phyloP scores from a whole-genome alignment of 2,797 vertebrate species.

The Siniperca scherzeri region DNA sequence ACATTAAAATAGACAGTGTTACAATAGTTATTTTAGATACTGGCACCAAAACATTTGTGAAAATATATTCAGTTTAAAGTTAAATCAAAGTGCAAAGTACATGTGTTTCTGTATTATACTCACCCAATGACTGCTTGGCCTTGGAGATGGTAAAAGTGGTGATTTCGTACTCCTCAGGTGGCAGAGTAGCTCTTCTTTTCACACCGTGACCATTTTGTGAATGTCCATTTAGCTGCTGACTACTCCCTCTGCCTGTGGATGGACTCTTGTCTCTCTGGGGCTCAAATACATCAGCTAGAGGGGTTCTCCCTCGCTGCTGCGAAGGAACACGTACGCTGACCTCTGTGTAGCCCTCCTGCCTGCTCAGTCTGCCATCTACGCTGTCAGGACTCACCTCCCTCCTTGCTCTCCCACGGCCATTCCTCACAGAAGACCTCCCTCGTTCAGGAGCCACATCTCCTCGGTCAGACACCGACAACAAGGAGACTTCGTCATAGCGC shows the following conservation, averaged over 20 bases:
- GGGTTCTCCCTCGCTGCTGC: constrained; percentile 61
- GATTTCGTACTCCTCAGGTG: constrained; percentile 83
- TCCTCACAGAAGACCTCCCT: constrained; percentile 83
- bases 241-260: constrained; percentile 43
- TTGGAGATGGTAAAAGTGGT: constrained; percentile 91
- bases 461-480: constrained; percentile 68
- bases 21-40: not conserved
- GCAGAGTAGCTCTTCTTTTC: constrained; percentile 42
- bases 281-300: constrained; percentile 73
- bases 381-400: constrained; percentile 77
- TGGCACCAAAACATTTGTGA: too few relatives aligned
- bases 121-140: constrained; percentile 94
- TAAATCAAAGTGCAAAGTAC: not conserved
- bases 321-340: constrained; percentile 84
- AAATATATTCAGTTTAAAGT: not conserved
- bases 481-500: constrained; percentile 50
- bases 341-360: constrained; percentile 81
- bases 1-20: not conserved
- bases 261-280: constrained; percentile 58
- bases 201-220: constrained; percentile 63
- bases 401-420: constrained; percentile 67
- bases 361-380: constrained; percentile 61
- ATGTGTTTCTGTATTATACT: constrained; percentile 54
- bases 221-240: constrained; percentile 71
- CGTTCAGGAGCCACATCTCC: constrained; percentile 73